Evolutionary conservation across 1,140 invertebrate species (phyloP), one percentile per base, ranked within the genome.

Genomic region (Apis laboriosa): DNA sequence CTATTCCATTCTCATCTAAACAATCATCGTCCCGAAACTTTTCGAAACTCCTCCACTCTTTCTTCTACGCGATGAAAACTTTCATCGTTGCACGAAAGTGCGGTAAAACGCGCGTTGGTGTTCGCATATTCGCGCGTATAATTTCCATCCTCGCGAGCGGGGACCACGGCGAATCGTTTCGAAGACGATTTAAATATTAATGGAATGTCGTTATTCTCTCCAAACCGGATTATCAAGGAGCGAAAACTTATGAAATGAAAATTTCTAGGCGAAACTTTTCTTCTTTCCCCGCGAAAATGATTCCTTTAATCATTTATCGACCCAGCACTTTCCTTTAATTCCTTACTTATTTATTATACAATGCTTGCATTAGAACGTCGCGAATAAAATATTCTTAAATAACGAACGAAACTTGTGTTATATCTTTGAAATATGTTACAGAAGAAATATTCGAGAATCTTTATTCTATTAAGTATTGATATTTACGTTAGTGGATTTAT

Each of bases 101-200:
- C 17, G 9, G 68, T 24, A 13, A 19, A 51, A 17, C 13, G 21
- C 19, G 9, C 7, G 24, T 73, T 11, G 5, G 5, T n/a, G 71
- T 43, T 60, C 53, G 9, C 53, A 15, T 28, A 8, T 28, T 24
- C 12, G 19, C 34, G 66, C n/a, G 34, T 43, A 49, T 79, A 58
- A 72, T 34, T 58, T 61, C 19, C 55, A n/a, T 12, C 12, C 1
- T 8, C 15, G 9, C 12, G 15, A 8, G 3, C 9, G 21, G 9
- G 8, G 11, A 24, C 24, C 11, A 11, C 8, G 17, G 51, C 9
- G 61, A 43, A 49, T 77, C 63, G 63, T 34, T 67, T 56, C 28
- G 63, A 12, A 19, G 17, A 21, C 15, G 9, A 9, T 21, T 68
- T 28, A 24, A 67, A 67, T 77, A 67, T 77, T 77, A 68, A 77